Evolutionary conservation across 2,113 vertebrate genomes (phyloP).

Genomic region (Heloderma charlesbogerti): DNA sequence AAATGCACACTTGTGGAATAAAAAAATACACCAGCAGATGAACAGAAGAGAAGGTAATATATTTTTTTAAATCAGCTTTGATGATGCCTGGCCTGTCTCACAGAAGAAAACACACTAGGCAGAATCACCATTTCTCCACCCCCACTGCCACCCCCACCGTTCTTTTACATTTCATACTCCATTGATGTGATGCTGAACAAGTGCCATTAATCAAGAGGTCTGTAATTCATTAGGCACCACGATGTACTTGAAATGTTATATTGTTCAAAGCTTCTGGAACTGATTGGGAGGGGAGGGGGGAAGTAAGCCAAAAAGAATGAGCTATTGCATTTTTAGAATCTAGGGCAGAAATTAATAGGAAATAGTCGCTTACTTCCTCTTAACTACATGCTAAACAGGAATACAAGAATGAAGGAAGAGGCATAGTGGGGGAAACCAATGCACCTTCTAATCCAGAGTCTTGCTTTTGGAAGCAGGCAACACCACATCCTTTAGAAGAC

Average conservation of each 20-base stretch:
- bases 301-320: constrained; percentile 45
- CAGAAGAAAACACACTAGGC: constrained; percentile 28
- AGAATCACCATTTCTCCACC: constrained; percentile 41
- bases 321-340: constrained; percentile 49
- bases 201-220: constrained; percentile 68
- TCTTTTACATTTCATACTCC: constrained; percentile 56
- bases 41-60: constrained; percentile 44
- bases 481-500: neutral
- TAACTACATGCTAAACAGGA: constrained; percentile 40
- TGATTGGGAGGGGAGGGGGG: constrained; percentile 23
- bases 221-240: constrained; percentile 69
- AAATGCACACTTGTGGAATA: constrained; percentile 43
- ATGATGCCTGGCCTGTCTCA: constrained; percentile 39
- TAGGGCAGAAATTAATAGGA: constrained; percentile 26
- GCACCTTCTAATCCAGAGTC: neutral
- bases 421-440: rapidly evolving
- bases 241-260: constrained; percentile 72
- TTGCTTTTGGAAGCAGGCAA: rapidly evolving
- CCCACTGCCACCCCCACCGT: neutral
- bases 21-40: constrained; percentile 38
- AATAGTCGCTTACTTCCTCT: constrained; percentile 49
- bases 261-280: constrained; percentile 62
- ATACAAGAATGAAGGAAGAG: neutral
- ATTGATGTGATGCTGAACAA: constrained; percentile 68
- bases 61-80: too few relatives aligned